Evolutionary conservation across 2,888 invertebrate species (phyloP), one percentile per base, ranked within the genome.

Genomic region (Masnerella sp.): DNA sequence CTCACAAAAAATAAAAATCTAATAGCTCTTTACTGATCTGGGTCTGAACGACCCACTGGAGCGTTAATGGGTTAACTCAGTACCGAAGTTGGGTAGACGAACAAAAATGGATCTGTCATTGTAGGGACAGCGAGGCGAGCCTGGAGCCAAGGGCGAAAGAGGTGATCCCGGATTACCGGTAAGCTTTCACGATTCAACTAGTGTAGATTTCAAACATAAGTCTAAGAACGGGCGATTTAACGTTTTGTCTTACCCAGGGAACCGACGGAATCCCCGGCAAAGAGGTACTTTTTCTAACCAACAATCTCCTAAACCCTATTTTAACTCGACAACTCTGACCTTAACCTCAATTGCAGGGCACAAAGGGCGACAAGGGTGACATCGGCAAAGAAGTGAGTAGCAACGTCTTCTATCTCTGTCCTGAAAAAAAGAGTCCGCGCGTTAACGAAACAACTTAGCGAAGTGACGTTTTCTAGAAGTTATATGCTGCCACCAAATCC

Each of bases 121-220:
- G 76, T 88, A 96, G 96, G 96, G 96, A 80, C 96, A 96, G 79
- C 95, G 95, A 89, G 97, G 97, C 80, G 96, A 96, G 88, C 94
- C 95, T 58, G 97, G 97, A 80, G 92, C 91, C 84, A 96, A 96
- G 89, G 96, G 97, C 79, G 96, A 96, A 89, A 91, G 96, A 77
- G 96, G 96, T 52, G 96, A 97, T 89, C 96, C 96, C 78, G 97
- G 97, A 84, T 90, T 96, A 84, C 96, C 96, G 86, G 96, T 96
- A 92, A 91, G 94, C 92, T 73, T 65, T 61, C n/a, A n/a, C n/a
- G n/a, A n/a, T n/a, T n/a, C n/a, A n/a, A n/a, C n/a, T n/a, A n/a
- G n/a, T 17, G 20, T 17, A 40, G 1, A 8, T 9, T 36, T 36
- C 11, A 36, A 7, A 18, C 18, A 18, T 40, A 4, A 18, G n/a